Percentiles rank a stretch among this genome's conserved stretches.
Conservation (phyloP, 2,888 invertebrate genomes). For the Cantharis nigra region DNA sequence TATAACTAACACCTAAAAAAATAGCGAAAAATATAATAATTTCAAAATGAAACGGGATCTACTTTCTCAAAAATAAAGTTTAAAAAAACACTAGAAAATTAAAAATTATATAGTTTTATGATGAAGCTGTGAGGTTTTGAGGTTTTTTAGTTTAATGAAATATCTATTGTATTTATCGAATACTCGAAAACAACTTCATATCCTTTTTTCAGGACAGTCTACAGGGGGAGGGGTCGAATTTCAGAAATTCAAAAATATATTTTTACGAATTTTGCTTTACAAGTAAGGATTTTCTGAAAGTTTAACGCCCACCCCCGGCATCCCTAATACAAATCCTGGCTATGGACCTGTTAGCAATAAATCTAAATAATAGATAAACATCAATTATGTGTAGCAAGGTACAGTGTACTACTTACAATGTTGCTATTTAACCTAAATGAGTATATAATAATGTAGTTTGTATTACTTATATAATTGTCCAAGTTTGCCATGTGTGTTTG, state of each 20-base stretch:
- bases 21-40: background rate
- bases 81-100: background rate
- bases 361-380: background rate
- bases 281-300: too few relatives aligned
- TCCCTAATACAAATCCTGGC: too few relatives aligned
- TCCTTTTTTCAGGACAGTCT: too few relatives aligned
- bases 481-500: background rate
- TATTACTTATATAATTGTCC: background rate
- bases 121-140: background rate
- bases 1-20: background rate
- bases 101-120: background rate
- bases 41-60: background rate
- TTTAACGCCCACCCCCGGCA: too few relatives aligned
- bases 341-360: background rate
- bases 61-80: background rate
- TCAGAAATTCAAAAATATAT: too few relatives aligned
- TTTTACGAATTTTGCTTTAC: too few relatives aligned
- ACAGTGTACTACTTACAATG: background rate
- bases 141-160: too few relatives aligned
- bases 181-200: background rate
- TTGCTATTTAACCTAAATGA: background rate
- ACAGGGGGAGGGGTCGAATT: too few relatives aligned
- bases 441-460: background rate
- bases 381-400: background rate
- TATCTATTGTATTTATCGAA: too few relatives aligned